phyloP scores from a whole-genome alignment of 2,888 invertebrate genomes.

The Linnaemya tessellans region DNA sequence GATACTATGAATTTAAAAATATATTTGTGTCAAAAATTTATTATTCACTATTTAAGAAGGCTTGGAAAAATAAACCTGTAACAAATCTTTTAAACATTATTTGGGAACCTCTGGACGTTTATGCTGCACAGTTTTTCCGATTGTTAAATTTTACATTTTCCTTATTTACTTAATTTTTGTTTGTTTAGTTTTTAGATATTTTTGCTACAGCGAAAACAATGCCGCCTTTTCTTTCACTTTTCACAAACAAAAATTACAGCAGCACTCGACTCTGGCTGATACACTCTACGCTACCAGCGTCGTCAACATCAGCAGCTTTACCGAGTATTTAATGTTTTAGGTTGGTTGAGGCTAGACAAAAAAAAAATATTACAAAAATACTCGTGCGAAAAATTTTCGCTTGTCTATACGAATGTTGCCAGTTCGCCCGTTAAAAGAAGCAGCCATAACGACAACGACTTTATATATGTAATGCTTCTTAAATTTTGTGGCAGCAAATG shows the following conservation, averaged over 20 bases:
- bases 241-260: conserved; percentile 39
- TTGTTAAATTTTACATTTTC: conserved; percentile 32
- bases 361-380: neutral
- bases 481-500: conserved; percentile 20
- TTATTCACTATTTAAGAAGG: too few relatives aligned
- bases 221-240: conserved; percentile 70
- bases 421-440: conserved; percentile 2
- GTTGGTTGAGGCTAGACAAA: conserved; percentile 19
- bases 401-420: conserved; percentile 25
- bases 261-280: conserved; percentile 14
- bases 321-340: conserved; percentile 31
- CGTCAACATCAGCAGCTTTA: conserved; percentile 26
- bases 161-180: conserved; percentile 31
- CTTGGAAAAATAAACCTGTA: too few relatives aligned
- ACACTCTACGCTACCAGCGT: conserved; percentile 3
- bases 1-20: too few relatives aligned
- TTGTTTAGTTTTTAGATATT: too few relatives aligned
- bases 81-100: neutral
- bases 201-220: conserved; percentile 59
- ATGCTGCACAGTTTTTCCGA: conserved; percentile 11
- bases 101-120: conserved; percentile 42
- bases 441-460: conserved; percentile 14
- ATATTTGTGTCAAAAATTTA: too few relatives aligned
- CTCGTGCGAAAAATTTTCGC: conserved; percentile 30
- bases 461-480: conserved; percentile 17